Evolutionary conservation across 2,888 invertebrate genomes (phyloP), one percentile per base, ranked within the genome.

Genomic region (Caradrina clavipalpis): DNA sequence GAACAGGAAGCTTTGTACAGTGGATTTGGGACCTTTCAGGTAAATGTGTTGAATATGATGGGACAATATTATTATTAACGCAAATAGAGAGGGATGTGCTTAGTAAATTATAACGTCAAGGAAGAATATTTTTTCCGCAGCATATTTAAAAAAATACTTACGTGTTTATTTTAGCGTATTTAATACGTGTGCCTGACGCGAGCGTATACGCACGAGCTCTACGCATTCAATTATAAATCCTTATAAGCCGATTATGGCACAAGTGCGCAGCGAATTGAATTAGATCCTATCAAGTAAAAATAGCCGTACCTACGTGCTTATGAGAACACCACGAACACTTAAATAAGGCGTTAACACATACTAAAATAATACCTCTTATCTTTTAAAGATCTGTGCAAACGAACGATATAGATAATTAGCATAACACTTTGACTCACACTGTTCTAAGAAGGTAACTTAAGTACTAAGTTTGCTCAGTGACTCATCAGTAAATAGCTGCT

Each of bases 241-340:
- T 62, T 62, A 22, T 67, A 81, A 81, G 69, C 71, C 63, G 77
- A 75, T 81, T 82, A 75, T 49, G 56, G 45, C 31, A 67, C 67
- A 64, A 80, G 64, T 76, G 69, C 81, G 73, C 69, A 72, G 65
- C 45, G 54, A 61, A 69, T 82, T 56, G 50, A 64, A 73, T 80
- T 82, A 82, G 60, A 62, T 74, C 61, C 73, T 61, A 79, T 66
- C 57, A 67, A 76, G 62, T 53, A 73, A 76, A 76, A 78, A 72
- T 76, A 76, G 68, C 51, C 35, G 5, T 53, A 55, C 26, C 22
- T 42, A 65, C 22, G n/a, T 56, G 54, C 64, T 8, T n/a, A 39
- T 11, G 42, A 66, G 13, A 57, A 57, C 51, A 59, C 51, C 1
- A 22, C 17, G 49, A 51, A 17, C n/a, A 56, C 47, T 49, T 54